Conservation (phyloP, 2,797 vertebrate genomes). For the Melanotaenia boesemani region DNA sequence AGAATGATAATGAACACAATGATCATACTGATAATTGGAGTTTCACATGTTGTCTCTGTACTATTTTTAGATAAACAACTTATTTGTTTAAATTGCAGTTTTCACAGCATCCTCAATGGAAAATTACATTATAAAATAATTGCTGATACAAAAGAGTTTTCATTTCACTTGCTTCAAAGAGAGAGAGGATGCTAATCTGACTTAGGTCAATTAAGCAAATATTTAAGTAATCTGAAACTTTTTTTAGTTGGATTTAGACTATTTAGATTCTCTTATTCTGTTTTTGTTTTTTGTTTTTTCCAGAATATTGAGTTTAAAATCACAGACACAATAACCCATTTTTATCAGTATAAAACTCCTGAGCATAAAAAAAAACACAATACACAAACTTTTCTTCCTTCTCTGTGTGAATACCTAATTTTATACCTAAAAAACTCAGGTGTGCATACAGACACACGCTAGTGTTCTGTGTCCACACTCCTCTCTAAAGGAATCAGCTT, state of each 20-base stretch:
- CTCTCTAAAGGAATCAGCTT: conserved; percentile 52
- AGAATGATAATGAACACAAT: too few relatives aligned
- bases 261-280: too few relatives aligned
- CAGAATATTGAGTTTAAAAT: too few relatives aligned
- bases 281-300: too few relatives aligned
- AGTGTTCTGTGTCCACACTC: conserved; percentile 64
- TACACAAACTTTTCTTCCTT: conserved; percentile 44
- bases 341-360: neutral
- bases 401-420: conserved; percentile 40
- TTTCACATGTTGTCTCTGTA: neutral
- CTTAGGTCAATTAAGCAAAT: too few relatives aligned
- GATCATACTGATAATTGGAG: too few relatives aligned
- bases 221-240: too few relatives aligned
- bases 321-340: neutral
- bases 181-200: too few relatives aligned
- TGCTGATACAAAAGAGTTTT: too few relatives aligned
- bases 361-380: conserved; percentile 28
- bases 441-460: conserved; percentile 61
- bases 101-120: neutral
- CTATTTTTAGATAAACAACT: neutral
- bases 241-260: too few relatives aligned
- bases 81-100: neutral
- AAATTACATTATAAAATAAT: neutral
- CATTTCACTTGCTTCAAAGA: too few relatives aligned
- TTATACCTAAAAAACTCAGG: conserved; percentile 54